Base-by-base conservation (phyloP, 2,113 vertebrate genomes). In the Chamaetylas fuelleborni region DNA sequence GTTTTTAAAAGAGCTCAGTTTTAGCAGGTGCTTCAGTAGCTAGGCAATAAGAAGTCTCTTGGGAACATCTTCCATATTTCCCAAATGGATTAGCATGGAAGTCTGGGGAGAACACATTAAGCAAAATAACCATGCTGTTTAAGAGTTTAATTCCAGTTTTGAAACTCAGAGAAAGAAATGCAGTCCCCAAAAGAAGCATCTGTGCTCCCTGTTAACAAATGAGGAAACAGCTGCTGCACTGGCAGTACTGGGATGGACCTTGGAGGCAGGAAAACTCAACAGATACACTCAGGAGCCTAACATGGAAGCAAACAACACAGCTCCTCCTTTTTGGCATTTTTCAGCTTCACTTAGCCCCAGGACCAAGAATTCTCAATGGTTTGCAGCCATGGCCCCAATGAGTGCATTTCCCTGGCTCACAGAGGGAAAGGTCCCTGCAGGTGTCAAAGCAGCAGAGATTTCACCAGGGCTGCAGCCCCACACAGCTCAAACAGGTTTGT, bases 11-110 rank as follows among this genome's bases (percentile, higher is more conserved):
- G 88, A 92, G 86, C 86, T 96, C 76, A 77, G 95, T 69, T 92
- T 96, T 95, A 96, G 96, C 95, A 96, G 95, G 94, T 97, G 93
- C 91, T 96, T 95, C 89, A 95, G 96, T 95, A 96, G 90, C 96
- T 97, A 91, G 90, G 96, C 93, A 97, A 91, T 97, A 93, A 88
- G 61, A 94, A 96, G 66, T 81, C 93, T 95, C 93, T 82, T 86
- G 71, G 85, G 95, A 95, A 93, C 76, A 91, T 90, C 72, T 93
- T 91, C 90, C 91, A 97, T 92, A 84, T 65, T 92, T 97, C 92
- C 90, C 93, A 93, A 95, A 73, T 50, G 81, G 67, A 78, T 91
- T 31, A 86, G 81, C 81, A 83, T 94, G 73, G 77, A 93, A 90
- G 61, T 95, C 90, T 74, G n/a, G 72, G 69, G 65, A 97, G 54